Conservation (phyloP, 2,888 invertebrate genomes). For the Icerya purchasi region DNA sequence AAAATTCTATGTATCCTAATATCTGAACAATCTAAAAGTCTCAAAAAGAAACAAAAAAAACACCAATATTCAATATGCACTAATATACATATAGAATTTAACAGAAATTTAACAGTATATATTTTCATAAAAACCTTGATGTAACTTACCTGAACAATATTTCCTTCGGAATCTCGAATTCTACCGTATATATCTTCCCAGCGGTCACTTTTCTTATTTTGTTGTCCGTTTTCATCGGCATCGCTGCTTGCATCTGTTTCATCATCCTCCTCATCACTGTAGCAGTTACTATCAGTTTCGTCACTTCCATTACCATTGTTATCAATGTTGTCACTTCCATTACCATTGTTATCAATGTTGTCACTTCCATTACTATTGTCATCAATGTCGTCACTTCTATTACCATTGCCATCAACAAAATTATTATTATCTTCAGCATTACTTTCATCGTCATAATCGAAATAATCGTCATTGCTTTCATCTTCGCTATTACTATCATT, state of each 20-base stretch:
- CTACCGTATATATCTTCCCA: constrained; percentile 93
- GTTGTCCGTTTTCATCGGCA: constrained; percentile 17
- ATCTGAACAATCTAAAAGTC: too few relatives aligned
- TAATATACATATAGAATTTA: too few relatives aligned
- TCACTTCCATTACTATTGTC: constrained; percentile 17
- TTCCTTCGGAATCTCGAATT: constrained; percentile 55
- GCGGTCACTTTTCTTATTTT: constrained; percentile 9
- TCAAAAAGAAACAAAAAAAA: too few relatives aligned
- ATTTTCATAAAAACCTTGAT: too few relatives aligned
- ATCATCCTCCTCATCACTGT: background rate
- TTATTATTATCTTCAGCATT: constrained; percentile 13
- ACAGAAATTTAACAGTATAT: too few relatives aligned
- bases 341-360: constrained; percentile 17
- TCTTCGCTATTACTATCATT: background rate
- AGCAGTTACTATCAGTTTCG: background rate
- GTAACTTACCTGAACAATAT: constrained; percentile 41
- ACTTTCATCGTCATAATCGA: too few relatives aligned
- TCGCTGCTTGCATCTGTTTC: constrained; percentile 18
- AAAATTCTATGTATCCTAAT: too few relatives aligned
- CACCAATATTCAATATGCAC: too few relatives aligned
- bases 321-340: constrained; percentile 13
- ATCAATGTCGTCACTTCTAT: constrained; percentile 18
- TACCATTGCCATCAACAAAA: constrained; percentile 14
- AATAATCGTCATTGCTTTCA: background rate
- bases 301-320: constrained; percentile 18